phyloP scores from a whole-genome alignment of 1,140 invertebrate species.

The Anoplolepis gracilipes region DNA sequence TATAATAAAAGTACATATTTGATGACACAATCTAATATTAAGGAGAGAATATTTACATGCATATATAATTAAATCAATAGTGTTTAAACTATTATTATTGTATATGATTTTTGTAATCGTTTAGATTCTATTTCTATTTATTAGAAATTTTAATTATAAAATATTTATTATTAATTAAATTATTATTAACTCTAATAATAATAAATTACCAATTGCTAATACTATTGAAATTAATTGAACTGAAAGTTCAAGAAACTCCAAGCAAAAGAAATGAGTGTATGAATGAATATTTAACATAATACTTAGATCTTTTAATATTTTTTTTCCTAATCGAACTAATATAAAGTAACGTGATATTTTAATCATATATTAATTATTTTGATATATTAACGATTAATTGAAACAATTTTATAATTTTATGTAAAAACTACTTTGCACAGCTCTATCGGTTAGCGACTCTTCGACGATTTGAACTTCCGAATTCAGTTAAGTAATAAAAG shows the following conservation, averaged over 20 bases:
- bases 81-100: too few species aligned
- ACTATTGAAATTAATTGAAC: background rate
- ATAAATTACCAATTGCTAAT: too few species aligned
- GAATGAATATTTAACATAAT: background rate
- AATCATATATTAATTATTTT: background rate
- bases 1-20: too few species aligned
- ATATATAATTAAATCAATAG: too few species aligned
- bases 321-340: background rate
- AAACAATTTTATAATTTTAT: conserved; percentile 19
- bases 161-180: too few species aligned
- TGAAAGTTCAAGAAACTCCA: background rate
- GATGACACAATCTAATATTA: too few species aligned
- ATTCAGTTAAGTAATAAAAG: conserved; percentile 44
- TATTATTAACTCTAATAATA: too few species aligned
- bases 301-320: background rate
- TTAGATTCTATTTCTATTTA: too few species aligned
- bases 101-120: too few species aligned
- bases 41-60: too few species aligned
- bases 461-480: conserved; percentile 43
- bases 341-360: background rate
- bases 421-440: background rate
- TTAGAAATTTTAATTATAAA: too few species aligned
- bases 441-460: conserved; percentile 6
- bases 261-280: too few species aligned
- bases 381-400: background rate